Conservation (phyloP, 2,113 vertebrate species). For the Nothoprocta pentlandii region DNA sequence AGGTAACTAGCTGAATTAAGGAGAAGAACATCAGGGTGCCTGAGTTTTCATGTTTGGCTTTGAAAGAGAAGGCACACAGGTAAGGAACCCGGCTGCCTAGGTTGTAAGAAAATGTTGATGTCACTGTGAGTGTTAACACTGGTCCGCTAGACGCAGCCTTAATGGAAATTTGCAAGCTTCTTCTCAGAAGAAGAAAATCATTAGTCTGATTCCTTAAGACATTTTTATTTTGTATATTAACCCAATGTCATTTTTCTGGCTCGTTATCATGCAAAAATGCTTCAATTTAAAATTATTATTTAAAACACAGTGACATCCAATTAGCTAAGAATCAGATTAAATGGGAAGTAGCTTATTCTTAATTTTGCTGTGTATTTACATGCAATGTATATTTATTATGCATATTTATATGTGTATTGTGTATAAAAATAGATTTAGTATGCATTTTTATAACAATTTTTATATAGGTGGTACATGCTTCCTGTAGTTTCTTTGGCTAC, state of each 20-base stretch:
- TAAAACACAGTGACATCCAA: not conserved
- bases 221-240: not conserved
- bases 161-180: not conserved
- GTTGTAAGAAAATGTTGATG: not conserved
- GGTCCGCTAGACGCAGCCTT: not conserved
- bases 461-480: not conserved
- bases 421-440: not conserved
- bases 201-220: not conserved
- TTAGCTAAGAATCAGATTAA: not conserved
- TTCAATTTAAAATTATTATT: not conserved
- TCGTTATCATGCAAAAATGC: not conserved
- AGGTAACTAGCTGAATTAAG: conserved; percentile 26
- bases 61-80: not conserved
- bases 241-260: not conserved
- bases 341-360: not conserved
- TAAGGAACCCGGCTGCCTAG: not conserved
- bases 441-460: not conserved
- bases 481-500: not conserved
- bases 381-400: too few species aligned
- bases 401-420: too few species aligned
- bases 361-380: not conserved
- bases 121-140: fast-evolving
- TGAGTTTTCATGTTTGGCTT: not conserved
- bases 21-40: not conserved
- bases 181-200: not conserved